Conservation (phyloP, 2,888 invertebrate species). For the Drosophila fungiperda region DNA sequence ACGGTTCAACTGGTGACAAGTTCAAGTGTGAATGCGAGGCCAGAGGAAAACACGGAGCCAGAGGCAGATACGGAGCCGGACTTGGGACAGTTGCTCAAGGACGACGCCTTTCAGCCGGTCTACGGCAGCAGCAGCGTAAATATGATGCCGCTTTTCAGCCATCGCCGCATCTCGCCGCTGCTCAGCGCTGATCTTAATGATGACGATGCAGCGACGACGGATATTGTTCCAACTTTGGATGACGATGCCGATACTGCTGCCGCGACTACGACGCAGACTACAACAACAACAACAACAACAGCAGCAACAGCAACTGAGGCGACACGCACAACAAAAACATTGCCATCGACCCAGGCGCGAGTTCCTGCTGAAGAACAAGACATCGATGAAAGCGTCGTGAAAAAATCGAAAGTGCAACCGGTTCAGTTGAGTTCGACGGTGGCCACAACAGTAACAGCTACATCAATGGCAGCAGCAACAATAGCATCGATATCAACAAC, state of each 20-base stretch:
- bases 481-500: constrained; percentile 28
- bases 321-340: constrained; percentile 20
- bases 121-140: constrained; percentile 45
- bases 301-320: constrained; percentile 22
- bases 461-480: constrained; percentile 31
- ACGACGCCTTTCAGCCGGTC: constrained; percentile 77
- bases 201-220: constrained; percentile 34
- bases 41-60: constrained; percentile 3
- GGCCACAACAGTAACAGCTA: constrained; percentile 23
- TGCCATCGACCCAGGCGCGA: constrained; percentile 2
- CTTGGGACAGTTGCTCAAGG: constrained; percentile 75
- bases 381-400: constrained; percentile 54
- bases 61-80: constrained; percentile 22
- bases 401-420: constrained; percentile 84
- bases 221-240: constrained; percentile 42
- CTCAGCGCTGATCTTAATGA: constrained; percentile 54
- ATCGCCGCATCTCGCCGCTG: constrained; percentile 73
- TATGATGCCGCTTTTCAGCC: constrained; percentile 57
- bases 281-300: constrained; percentile 27
- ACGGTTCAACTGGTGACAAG: constrained; percentile 71
- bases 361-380: constrained; percentile 16
- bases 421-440: constrained; percentile 59
- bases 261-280: constrained; percentile 13
- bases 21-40: constrained; percentile 30
- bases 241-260: constrained; percentile 12